These are phyloP conservation scores for Trichogramma evanescens DNA, from an alignment of 2,888 invertebrate genomes.

Conservation along the genomic window DNA sequence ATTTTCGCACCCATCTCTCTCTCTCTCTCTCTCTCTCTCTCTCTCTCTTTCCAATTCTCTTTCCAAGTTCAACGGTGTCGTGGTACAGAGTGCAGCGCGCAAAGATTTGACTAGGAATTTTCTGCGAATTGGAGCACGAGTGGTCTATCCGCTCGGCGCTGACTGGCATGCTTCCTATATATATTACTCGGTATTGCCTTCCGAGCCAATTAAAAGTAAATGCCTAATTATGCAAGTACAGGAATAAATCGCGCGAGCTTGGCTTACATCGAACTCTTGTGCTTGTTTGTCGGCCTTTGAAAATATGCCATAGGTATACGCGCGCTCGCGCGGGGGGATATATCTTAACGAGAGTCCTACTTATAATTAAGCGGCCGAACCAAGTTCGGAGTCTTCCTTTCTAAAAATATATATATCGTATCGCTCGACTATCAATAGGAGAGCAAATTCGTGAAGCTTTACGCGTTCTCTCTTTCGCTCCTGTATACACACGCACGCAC, in stretches of 20 bases:
- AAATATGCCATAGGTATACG: too few relatives aligned
- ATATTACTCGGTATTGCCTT: background rate
- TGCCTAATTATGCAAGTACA: slow-evolving; percentile 9
- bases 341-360: too few relatives aligned
- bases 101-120: slow-evolving; percentile 7
- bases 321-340: too few relatives aligned
- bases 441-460: too few relatives aligned
- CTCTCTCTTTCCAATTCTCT: background rate
- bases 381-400: too few relatives aligned
- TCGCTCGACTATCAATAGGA: too few relatives aligned
- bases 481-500: background rate
- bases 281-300: too few relatives aligned
- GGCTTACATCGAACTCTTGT: too few relatives aligned
- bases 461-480: background rate
- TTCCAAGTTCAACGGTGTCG: background rate
- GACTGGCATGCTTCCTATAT: too few relatives aligned
- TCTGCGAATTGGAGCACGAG: slow-evolving; percentile 6
- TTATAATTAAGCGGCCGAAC: too few relatives aligned
- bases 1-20: background rate
- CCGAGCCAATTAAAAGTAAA: slow-evolving; percentile 3
- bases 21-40: background rate
- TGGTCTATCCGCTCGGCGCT: too few relatives aligned
- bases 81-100: background rate
- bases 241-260: slow-evolving; percentile 1
- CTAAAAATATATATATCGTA: too few relatives aligned